Conservation (phyloP, 2,888 invertebrate genomes). For the Aphidoletes aphidimyza region DNA sequence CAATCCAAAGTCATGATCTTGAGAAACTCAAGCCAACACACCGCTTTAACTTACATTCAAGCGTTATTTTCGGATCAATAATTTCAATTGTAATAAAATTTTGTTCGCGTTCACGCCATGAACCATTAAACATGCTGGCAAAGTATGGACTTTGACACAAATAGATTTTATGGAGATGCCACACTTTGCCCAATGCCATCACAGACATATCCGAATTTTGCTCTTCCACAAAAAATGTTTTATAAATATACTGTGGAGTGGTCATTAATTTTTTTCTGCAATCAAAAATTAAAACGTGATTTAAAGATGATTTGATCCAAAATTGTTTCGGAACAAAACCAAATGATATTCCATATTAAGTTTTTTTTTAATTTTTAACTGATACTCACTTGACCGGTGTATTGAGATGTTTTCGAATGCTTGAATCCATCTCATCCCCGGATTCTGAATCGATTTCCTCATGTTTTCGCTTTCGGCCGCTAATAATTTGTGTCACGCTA, state of each 20-base stretch:
- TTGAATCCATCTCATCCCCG: slow-evolving; percentile 67
- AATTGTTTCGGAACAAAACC: not conserved
- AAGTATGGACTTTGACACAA: slow-evolving; percentile 84
- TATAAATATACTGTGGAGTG: slow-evolving; percentile 82
- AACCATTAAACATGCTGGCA: slow-evolving; percentile 82
- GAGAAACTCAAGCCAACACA: slow-evolving; percentile 55
- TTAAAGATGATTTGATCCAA: not conserved
- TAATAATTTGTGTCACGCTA: slow-evolving; percentile 67
- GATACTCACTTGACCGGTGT: slow-evolving; percentile 73
- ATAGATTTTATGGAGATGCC: slow-evolving; percentile 82
- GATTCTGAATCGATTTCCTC: slow-evolving; percentile 65
- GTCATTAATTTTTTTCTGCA: slow-evolving; percentile 72
- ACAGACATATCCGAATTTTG: slow-evolving; percentile 81
- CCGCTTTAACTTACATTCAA: slow-evolving; percentile 69
- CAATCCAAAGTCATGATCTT: too few relatives aligned
- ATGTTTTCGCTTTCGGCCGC: slow-evolving; percentile 70
- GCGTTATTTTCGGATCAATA: slow-evolving; percentile 76
- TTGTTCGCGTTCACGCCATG: slow-evolving; percentile 78
- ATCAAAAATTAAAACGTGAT: not conserved
- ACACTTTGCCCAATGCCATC: slow-evolving; percentile 75
- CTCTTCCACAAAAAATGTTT: slow-evolving; percentile 79
- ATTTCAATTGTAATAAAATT: slow-evolving; percentile 75
- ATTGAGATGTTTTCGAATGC: slow-evolving; percentile 69
- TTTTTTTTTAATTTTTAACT: not conserved
- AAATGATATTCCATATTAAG: not conserved